These are phyloP conservation scores for Cassiopea xamachana DNA, from an alignment of 30 jellyfish, hydroid and myxozoan genomes.

Conservation along the genomic window DNA sequence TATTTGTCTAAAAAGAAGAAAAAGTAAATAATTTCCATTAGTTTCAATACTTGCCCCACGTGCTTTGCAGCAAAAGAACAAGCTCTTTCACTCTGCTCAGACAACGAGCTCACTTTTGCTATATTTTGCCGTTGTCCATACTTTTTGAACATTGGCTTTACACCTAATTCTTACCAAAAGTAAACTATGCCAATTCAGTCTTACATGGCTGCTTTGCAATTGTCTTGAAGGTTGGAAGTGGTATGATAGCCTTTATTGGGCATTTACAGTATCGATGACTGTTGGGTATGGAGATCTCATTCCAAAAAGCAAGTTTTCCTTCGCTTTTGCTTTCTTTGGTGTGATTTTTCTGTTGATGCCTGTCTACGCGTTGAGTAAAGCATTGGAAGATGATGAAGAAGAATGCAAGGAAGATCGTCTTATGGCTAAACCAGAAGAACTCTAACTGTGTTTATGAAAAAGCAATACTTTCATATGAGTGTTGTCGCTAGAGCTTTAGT, in stretches of 20 bases:
- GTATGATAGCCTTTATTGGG: slow-evolving; percentile 49
- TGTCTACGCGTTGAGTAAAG: slow-evolving; percentile 28
- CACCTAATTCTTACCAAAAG: neutral
- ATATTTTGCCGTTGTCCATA: too few species aligned
- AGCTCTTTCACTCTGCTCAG: too few species aligned
- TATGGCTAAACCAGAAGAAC: slow-evolving; percentile 32
- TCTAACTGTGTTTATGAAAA: neutral
- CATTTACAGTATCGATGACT: slow-evolving; percentile 21
- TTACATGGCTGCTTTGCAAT: neutral
- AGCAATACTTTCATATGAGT: neutral
- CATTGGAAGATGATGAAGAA: slow-evolving; percentile 17
- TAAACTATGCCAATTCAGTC: neutral
- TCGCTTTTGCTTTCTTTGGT: slow-evolving; percentile 36
- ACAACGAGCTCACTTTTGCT: too few species aligned
- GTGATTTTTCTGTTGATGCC: slow-evolving; percentile 31
- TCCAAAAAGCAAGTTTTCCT: slow-evolving; percentile 26
- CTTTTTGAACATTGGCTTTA: neutral
- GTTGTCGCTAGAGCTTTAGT: too few species aligned
- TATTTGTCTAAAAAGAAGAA: too few species aligned
- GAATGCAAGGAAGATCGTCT: slow-evolving; percentile 40
- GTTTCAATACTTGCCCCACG: too few species aligned
- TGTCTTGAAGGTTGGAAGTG: slow-evolving; percentile 41
- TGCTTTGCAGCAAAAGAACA: too few species aligned
- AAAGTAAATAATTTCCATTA: too few species aligned
- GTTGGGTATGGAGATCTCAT: slow-evolving; percentile 54